Evolutionary conservation across 2,113 vertebrate genomes (phyloP).

Genomic region (Perognathus longimembris): DNA sequence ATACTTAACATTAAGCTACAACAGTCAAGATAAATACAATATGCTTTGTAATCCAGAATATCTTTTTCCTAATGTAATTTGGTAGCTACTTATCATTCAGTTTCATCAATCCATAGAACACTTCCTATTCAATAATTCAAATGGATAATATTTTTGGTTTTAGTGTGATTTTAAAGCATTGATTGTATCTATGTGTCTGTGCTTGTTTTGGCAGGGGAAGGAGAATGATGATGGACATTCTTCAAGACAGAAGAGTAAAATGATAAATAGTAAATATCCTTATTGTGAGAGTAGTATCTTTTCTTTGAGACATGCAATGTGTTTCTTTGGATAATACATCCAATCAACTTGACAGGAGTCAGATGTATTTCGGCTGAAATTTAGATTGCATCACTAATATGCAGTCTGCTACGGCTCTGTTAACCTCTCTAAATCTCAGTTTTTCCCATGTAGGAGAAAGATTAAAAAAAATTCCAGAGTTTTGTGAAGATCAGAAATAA

Average conservation of each 20-base stretch:
- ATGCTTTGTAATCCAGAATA: slow-evolving; percentile 39
- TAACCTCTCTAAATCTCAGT: background rate
- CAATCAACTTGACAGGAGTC: background rate
- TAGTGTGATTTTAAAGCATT: slow-evolving; percentile 25
- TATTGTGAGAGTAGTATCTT: background rate
- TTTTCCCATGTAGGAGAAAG: background rate
- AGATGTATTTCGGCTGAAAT: background rate
- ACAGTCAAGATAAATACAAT: slow-evolving; percentile 48
- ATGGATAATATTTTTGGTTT: slow-evolving; percentile 42
- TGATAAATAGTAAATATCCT: background rate
- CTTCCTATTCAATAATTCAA: slow-evolving; percentile 46
- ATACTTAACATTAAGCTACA: slow-evolving; percentile 72
- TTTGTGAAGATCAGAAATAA: background rate
- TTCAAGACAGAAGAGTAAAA: background rate
- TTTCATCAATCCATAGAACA: slow-evolving; percentile 67
- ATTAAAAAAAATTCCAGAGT: background rate
- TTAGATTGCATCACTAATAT: background rate
- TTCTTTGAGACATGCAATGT: background rate
- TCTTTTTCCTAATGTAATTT: slow-evolving; percentile 63
- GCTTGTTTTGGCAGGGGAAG: background rate
- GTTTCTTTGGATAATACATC: background rate
- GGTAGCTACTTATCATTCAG: slow-evolving; percentile 55
- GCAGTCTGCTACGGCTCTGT: background rate
- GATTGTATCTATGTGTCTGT: background rate
- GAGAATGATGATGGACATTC: background rate